phyloP scores from a whole-genome alignment of 2,797 vertebrate species.

The Acrossocheilus fasciatus region DNA sequence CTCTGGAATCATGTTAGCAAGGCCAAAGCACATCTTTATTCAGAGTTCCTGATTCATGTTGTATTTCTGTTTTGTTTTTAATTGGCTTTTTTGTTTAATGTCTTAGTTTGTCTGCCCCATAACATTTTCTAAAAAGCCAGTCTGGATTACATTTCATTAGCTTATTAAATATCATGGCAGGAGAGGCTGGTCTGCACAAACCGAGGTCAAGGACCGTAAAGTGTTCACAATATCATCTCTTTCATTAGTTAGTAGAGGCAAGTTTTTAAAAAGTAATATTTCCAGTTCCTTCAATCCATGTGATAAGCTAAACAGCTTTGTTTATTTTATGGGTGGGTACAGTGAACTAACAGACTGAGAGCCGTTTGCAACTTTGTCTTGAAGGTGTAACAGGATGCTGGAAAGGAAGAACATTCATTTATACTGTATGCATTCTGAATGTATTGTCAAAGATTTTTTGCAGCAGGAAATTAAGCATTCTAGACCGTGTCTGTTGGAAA shows the following conservation, averaged over 20 bases:
- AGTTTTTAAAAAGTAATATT: slow-evolving; percentile 7
- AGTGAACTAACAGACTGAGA: slow-evolving; percentile 24
- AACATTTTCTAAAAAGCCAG: neutral
- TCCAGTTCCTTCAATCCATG: neutral
- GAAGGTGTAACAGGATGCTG: slow-evolving; percentile 38
- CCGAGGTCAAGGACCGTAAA: neutral
- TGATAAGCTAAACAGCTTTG: slow-evolving; percentile 19
- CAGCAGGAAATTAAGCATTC: neutral
- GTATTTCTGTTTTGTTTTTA: neutral
- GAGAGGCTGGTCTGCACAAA: neutral
- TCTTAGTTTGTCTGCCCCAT: neutral
- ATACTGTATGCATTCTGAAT: neutral
- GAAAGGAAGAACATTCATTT: slow-evolving; percentile 6
- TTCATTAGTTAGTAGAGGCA: neutral
- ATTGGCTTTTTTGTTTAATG: neutral
- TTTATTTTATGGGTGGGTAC: slow-evolving; percentile 55
- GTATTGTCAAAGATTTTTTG: neutral
- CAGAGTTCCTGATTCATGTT: neutral
- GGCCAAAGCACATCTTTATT: neutral
- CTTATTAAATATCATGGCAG: slow-evolving; percentile 2
- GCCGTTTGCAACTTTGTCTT: slow-evolving; percentile 39
- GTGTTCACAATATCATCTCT: neutral
- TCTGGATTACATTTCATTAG: slow-evolving; percentile 6
- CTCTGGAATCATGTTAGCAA: neutral
- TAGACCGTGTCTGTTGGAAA: neutral